A percentile compares a stretch with the other conserved stretches of the same genome.
phyloP scores from a whole-genome alignment of 2,888 invertebrate species.

The Rhamphomyia laevipes region DNA sequence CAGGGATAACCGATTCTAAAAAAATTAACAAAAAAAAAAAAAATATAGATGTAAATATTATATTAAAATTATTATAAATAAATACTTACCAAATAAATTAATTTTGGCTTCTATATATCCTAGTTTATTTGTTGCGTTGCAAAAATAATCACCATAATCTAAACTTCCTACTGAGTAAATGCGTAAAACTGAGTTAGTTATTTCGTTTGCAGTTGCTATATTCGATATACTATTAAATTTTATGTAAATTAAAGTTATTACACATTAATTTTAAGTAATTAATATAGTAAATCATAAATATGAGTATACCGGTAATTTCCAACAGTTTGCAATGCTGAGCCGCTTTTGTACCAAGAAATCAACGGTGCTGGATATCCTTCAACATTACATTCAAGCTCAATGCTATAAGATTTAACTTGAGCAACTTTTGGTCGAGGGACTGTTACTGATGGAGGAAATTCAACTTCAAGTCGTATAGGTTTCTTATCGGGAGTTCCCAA shows the following conservation, averaged over 20 bases:
- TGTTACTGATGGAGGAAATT: conserved; percentile 34
- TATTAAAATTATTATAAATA: not conserved
- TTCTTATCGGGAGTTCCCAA: conserved; percentile 31
- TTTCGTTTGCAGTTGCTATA: conserved; percentile 31
- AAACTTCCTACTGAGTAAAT: conserved; percentile 25
- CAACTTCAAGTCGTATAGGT: conserved; percentile 32
- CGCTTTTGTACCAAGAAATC: conserved; percentile 26
- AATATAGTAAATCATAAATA: not conserved
- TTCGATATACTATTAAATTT: conserved; percentile 22
- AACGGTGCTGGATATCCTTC: conserved; percentile 35
- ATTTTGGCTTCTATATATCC: conserved; percentile 33
- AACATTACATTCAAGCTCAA: conserved; percentile 33
- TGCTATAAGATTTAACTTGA: conserved; percentile 27
- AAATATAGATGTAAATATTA: not conserved
- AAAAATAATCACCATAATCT: conserved; percentile 34
- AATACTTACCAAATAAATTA: conserved; percentile 25
- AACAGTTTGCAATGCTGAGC: conserved; percentile 6
- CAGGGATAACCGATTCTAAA: conserved; percentile 1
- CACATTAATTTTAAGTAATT: not conserved
- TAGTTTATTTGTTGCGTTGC: conserved; percentile 36
- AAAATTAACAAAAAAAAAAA: not conserved
- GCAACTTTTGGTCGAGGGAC: conserved; percentile 33
- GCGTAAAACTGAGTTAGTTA: conserved; percentile 32
- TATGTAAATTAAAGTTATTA: not conserved
- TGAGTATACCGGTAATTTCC: conserved; percentile 11